Evolutionary conservation across 2,797 vertebrate species (phyloP), one percentile per base, ranked within the genome.

Genomic region (Sandelia bainsii): DNA sequence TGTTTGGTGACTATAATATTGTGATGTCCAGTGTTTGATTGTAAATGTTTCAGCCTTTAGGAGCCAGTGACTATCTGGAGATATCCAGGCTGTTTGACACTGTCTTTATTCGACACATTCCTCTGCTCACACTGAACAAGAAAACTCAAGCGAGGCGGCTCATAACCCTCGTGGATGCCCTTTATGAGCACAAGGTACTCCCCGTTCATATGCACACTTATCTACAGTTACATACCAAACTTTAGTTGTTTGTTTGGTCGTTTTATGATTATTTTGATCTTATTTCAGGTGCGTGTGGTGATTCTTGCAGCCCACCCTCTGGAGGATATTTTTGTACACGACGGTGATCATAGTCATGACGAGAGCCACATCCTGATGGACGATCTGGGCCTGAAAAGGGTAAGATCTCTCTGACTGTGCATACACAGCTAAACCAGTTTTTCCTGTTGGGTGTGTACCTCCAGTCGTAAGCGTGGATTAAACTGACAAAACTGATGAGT

Each of bases 51-150:
- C 89, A 99, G 98, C 97, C 98, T 63, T 89, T 99, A 83, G 98
- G 98, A 77, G 98, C 98, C 84, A 97, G 97, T 51, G 98, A 99
- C 92, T 99, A 99, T 84, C 92, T 99, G 92, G 97, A 98, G 91
- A 92, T 99, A 52, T 96, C 95, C 17, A 87, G 94, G 53, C 93
- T 95, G 77, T 99, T 98, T 87, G 97, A 99, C 87, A 98, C 97
- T 0, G 87, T 99, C 75, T 96, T 99, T 72, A 94, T 99, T 60
- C 95, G 95, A 46, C 91, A 95, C 91, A 96, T 99, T 94, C 98
- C 98, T 46, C 94, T 95, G 46, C 91, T 99, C 65, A 96, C 96
- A 0, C 68, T 96, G 77, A 93, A 96, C 75, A 96, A 97, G 93
- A 97, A 97, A 86, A 97, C 96, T 5, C 96, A 98, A 75, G 95